phyloP scores from a whole-genome alignment of 1,140 invertebrate genomes.

The Dreissena rostriformis region DNA sequence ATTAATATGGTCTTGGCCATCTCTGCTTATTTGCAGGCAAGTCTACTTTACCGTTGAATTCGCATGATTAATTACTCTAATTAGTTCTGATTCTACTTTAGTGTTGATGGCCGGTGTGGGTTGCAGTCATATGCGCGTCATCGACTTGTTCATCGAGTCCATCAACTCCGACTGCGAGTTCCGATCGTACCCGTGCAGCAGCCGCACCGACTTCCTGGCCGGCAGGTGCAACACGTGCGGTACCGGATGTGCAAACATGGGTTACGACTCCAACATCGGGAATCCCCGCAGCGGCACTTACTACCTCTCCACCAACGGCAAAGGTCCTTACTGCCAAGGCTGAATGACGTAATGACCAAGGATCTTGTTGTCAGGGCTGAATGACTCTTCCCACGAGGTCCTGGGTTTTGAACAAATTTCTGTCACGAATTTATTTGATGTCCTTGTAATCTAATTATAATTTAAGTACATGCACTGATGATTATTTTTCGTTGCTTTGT shows the following conservation, averaged over 20 bases:
- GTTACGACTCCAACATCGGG: background rate
- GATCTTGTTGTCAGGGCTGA: no score
- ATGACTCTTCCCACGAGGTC: no score
- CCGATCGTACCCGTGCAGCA: conserved; percentile 45
- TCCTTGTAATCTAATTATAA: no score
- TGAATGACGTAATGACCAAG: no score
- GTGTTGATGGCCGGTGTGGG: conserved; percentile 26
- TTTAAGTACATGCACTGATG: no score
- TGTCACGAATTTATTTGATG: no score
- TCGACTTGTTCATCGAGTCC: conserved; percentile 65
- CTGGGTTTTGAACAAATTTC: no score
- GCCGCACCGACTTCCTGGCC: background rate
- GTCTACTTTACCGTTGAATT: no score
- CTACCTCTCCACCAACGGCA: background rate
- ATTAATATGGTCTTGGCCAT: no score
- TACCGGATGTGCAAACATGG: conserved; percentile 1
- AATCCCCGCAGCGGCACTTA: background rate
- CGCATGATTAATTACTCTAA: no score
- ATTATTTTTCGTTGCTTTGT: no score
- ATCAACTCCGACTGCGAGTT: conserved; percentile 58
- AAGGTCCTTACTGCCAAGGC: background rate
- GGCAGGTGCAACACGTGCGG: conserved; percentile 11
- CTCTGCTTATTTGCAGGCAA: no score
- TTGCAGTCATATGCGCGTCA: conserved; percentile 63
- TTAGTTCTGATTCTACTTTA: background rate